A percentile compares a stretch with the other conserved stretches of the same genome.
phyloP scores from a whole-genome alignment of 2,113 vertebrate species.

The Psettodes erumei region DNA sequence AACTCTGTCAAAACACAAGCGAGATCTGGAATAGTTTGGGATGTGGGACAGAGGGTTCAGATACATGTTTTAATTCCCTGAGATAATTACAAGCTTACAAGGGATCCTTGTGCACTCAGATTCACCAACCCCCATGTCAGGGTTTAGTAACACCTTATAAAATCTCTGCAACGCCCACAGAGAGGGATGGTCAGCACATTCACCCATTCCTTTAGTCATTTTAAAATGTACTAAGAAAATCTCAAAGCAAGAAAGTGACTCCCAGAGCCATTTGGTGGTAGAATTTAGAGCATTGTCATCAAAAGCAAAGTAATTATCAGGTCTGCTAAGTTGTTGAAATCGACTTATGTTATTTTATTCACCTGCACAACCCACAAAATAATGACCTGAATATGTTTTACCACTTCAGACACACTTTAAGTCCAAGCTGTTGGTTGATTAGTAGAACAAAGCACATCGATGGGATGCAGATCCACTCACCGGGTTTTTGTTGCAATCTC shows the following conservation, averaged over 20 bases:
- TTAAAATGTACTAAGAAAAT: conserved; percentile 41
- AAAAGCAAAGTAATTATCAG: conserved; percentile 1
- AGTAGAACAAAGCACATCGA: conserved; percentile 51
- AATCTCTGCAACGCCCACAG: conserved; percentile 65
- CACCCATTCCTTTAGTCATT: conserved; percentile 50
- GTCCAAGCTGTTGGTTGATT: conserved; percentile 30
- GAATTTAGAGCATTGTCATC: conserved; percentile 10
- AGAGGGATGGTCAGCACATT: conserved; percentile 75
- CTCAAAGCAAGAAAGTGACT: conserved; percentile 27
- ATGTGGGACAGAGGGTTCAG: conserved; percentile 3
- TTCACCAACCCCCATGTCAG: conserved; percentile 60
- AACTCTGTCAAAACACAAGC: conserved; percentile 17
- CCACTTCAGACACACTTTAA: conserved; percentile 14
- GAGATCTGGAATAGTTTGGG: not conserved
- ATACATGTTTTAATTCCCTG: conserved; percentile 28
- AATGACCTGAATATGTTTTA: not conserved
- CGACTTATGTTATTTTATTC: not conserved
- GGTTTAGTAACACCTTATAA: conserved; percentile 77
- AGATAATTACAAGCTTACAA: conserved; percentile 55
- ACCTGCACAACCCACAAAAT: conserved; percentile 8
- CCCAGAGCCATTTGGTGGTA: not conserved
- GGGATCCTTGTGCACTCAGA: conserved; percentile 39
- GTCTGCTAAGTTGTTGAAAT: not conserved
- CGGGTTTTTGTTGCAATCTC: conserved; percentile 75
- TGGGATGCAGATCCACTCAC: conserved; percentile 76